Conservation (phyloP, 2,888 invertebrate species). For the Acanthosepion esculentum region DNA sequence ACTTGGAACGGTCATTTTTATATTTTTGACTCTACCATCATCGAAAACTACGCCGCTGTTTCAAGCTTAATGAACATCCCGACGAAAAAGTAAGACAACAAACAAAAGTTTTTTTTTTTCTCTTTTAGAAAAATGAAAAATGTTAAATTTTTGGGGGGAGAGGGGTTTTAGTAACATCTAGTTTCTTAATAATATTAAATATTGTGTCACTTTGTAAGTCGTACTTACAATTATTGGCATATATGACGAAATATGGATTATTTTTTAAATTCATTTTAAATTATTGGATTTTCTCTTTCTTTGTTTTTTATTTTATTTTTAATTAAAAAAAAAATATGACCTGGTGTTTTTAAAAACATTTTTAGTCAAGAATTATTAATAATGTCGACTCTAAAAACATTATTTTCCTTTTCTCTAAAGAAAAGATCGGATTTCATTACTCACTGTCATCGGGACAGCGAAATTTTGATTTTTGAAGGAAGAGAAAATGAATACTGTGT, state of each 20-base stretch:
- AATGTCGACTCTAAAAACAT: no score
- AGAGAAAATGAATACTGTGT: no score
- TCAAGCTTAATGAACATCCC: no score
- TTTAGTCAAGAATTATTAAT: no score
- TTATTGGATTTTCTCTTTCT: background rate
- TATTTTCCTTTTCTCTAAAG: no score
- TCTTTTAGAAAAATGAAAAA: background rate
- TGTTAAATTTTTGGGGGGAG: no score
- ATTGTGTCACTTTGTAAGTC: no score
- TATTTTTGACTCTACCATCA: background rate
- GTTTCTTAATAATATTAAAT: no score
- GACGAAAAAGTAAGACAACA: background rate
- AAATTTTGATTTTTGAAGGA: no score
- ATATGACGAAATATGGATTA: background rate
- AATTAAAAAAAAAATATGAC: background rate
- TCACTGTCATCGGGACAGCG: no score
- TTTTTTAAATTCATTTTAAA: background rate
- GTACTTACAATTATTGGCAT: background rate
- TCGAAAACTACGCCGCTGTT: background rate
- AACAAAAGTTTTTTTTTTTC: background rate
- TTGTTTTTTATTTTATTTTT: background rate
- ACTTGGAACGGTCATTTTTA: background rate
- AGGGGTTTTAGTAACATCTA: background rate
- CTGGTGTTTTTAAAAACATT: no score
- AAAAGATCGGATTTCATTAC: no score